These are phyloP conservation scores for Idaea straminata DNA, from an alignment of 2,888 invertebrate species.

Conservation along the genomic window DNA sequence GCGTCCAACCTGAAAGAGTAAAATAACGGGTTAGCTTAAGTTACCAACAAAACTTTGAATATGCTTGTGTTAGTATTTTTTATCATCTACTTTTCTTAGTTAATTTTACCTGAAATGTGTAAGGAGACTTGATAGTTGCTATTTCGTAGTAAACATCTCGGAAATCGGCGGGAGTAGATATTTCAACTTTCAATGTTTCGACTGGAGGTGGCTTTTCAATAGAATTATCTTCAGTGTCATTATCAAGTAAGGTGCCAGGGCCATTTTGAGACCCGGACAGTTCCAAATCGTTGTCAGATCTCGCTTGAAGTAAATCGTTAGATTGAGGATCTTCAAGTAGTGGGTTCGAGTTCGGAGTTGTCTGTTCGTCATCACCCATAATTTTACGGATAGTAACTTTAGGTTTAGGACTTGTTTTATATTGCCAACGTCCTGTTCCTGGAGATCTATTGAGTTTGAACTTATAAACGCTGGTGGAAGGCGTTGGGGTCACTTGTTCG, in stretches of 20 bases:
- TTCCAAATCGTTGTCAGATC: conserved; percentile 84
- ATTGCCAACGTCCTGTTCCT: conserved; percentile 94
- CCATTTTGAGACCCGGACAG: conserved; percentile 85
- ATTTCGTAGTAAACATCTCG: conserved; percentile 93
- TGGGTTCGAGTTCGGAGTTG: conserved; percentile 68
- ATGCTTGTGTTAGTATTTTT: not conserved
- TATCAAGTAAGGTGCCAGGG: conserved; percentile 81
- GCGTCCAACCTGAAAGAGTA: conserved; percentile 85
- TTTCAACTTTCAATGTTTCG: conserved; percentile 92
- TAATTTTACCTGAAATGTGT: conserved; percentile 89
- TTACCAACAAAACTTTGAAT: not conserved
- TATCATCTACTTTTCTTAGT: not conserved
- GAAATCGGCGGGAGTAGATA: conserved; percentile 92
- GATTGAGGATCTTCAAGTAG: conserved; percentile 66
- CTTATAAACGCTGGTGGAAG: conserved; percentile 85
- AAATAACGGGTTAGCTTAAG: not conserved
- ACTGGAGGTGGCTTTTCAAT: conserved; percentile 83
- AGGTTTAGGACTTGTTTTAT: conserved; percentile 93
- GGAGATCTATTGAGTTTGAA: conserved; percentile 90
- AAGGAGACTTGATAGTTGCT: conserved; percentile 93
- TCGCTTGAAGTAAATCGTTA: conserved; percentile 79
- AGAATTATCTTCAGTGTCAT: conserved; percentile 82
- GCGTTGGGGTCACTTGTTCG: conserved; percentile 72
- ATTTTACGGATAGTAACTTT: conserved; percentile 89
- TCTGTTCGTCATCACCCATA: conserved; percentile 77